Evolutionary conservation across 2,113 vertebrate genomes (phyloP).

Genomic region (Rana temporaria): DNA sequence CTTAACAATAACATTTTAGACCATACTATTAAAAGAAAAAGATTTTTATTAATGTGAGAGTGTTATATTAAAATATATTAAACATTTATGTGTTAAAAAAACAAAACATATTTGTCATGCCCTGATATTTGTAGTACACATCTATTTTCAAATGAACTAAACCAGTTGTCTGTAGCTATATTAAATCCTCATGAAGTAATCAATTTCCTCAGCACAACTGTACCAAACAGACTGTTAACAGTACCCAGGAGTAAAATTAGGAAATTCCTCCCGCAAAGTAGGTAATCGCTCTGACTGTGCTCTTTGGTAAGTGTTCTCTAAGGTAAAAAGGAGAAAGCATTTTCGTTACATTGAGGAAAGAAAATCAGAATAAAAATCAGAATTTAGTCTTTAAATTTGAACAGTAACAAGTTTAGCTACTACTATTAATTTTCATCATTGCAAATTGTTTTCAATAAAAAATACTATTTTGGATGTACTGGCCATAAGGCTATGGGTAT

Average conservation of each 20-base stretch:
- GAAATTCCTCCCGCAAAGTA: neutral
- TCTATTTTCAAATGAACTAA: neutral
- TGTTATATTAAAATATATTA: neutral
- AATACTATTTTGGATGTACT: no score
- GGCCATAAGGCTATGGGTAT: no score
- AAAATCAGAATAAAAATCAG: neutral
- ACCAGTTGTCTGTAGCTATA: neutral
- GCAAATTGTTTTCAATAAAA: no score
- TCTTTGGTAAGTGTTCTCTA: slow-evolving; percentile 1
- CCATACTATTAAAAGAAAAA: neutral
- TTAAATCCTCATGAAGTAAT: neutral
- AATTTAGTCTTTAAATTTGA: neutral
- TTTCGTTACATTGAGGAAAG: neutral
- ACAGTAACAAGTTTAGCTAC: no score
- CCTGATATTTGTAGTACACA: neutral
- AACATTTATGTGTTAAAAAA: neutral
- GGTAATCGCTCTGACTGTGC: neutral
- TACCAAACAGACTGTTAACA: slow-evolving; percentile 1
- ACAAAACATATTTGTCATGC: neutral
- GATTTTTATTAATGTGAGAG: neutral
- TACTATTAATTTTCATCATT: no score
- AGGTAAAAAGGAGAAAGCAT: neutral
- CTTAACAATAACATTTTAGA: neutral
- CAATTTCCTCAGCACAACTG: neutral
- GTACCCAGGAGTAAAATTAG: neutral